Evolutionary conservation across 2,888 invertebrate species (phyloP).

Genomic region (Portevinia maculata): DNA sequence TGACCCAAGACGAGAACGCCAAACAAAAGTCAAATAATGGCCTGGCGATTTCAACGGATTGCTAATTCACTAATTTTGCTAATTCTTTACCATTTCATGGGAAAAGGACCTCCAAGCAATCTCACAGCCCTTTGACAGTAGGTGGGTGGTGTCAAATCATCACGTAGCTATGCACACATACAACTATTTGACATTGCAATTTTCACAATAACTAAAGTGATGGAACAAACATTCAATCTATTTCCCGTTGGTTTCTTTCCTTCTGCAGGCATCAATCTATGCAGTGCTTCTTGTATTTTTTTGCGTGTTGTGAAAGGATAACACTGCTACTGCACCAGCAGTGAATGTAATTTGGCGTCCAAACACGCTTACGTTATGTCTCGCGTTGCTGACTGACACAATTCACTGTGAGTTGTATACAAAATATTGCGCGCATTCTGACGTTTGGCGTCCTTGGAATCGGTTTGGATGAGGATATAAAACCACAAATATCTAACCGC

Average conservation of each 20-base stretch:
- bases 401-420: constrained; percentile 42
- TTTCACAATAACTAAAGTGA: constrained; percentile 59
- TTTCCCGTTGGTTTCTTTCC: constrained; percentile 35
- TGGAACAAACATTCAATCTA: constrained; percentile 64
- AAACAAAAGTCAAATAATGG: too few species aligned
- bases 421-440: constrained; percentile 52
- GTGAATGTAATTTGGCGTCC: constrained; percentile 61
- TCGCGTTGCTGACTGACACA: constrained; percentile 45
- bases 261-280: constrained; percentile 2
- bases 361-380: constrained; percentile 58
- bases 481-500: constrained; percentile 62
- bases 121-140: too few species aligned
- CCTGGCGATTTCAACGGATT: too few species aligned
- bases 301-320: constrained; percentile 29
- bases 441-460: constrained; percentile 64
- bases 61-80: too few species aligned
- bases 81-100: too few species aligned
- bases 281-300: background rate
- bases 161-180: constrained; percentile 39
- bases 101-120: background rate
- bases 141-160: too few species aligned
- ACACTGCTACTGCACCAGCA: background rate
- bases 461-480: constrained; percentile 44
- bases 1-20: too few species aligned
- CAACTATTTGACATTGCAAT: constrained; percentile 66